Percentiles rank a stretch among this genome's conserved stretches.
phyloP scores from a whole-genome alignment of 2,797 vertebrate genomes.

The Jordanella pulchra region DNA sequence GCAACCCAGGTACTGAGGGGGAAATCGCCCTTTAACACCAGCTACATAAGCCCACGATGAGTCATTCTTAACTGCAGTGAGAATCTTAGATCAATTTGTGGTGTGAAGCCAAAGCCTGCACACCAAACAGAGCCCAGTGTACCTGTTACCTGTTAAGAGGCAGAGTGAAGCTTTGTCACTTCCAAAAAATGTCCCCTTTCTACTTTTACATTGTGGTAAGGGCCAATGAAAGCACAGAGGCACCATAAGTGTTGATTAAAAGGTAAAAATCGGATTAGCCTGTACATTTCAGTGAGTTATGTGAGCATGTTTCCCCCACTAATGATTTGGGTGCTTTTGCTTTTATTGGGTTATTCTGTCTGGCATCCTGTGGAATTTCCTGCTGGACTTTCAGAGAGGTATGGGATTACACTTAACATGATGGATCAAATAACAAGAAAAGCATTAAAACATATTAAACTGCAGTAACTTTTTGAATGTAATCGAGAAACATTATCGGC shows the following conservation, averaged over 20 bases:
- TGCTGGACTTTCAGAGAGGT: constrained; percentile 89
- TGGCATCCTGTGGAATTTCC: constrained; percentile 95
- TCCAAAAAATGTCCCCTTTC: constrained; percentile 58
- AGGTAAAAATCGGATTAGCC: constrained; percentile 94
- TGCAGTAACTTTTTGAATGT: constrained; percentile 80
- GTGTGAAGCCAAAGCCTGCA: constrained; percentile 14
- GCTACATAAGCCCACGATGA: constrained; percentile 67
- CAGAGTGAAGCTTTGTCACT: constrained; percentile 52
- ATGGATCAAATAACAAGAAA: constrained; percentile 89
- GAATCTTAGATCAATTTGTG: constrained; percentile 52
- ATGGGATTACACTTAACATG: constrained; percentile 91
- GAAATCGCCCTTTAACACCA: constrained; percentile 68
- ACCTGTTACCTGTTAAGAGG: constrained; percentile 81
- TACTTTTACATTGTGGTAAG: constrained; percentile 79
- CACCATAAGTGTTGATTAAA: constrained; percentile 88
- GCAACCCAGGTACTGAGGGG: constrained; percentile 55
- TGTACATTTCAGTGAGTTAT: constrained; percentile 93
- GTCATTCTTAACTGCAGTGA: constrained; percentile 48
- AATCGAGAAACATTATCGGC: constrained; percentile 72
- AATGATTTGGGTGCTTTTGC: constrained; percentile 90
- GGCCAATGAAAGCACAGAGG: constrained; percentile 83
- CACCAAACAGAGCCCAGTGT: constrained; percentile 18
- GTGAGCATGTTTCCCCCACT: constrained; percentile 88
- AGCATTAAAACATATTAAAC: constrained; percentile 77
- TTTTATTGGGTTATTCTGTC: constrained; percentile 96